Base-by-base conservation (phyloP, 2,888 invertebrate genomes). In the Leptarthrus brevirostris region DNA sequence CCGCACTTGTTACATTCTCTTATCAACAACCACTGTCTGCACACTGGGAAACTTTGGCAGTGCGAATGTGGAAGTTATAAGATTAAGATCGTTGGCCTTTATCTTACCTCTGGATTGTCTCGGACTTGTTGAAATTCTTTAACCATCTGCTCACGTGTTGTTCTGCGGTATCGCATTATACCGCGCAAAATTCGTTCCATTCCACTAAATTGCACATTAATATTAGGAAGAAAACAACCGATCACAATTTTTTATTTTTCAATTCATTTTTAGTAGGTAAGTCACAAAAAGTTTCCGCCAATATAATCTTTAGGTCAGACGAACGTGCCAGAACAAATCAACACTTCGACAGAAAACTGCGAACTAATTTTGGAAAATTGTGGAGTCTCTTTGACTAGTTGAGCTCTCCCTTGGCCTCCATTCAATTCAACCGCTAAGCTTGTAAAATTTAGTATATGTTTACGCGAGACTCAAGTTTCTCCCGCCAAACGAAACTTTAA, bases 161-260 rank as follows among this genome's bases (percentile, higher is more conserved):
- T 90, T 76, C 91, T 89, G 75, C 96, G 89, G 84, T 96, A 97
- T 81, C 92, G 90, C 91, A 97, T 94, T 72, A 97, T 93, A 69
- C 97, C 97, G 82, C 92, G 90, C 78, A 97, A 86, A 83, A 97
- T 93, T 85, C 93, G 90, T 81, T 96, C 94, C 94, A 96, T 95
- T 22, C 16, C 49, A 34, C 58, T 58, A 36, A 40, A 40, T 3
- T 6, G 1, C 40, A 40, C 40, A n/a, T 12, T 12, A 40, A 6
- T 6, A 12, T 40, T 12, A 40, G 0, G 12, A 6, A 40, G 12
- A 40, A 40, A 12, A 40, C n/a, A 1, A 12, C 6, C 4, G n/a
- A 40, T 12, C 12, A n/a, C 12, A 40, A 40, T 12, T 40, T 40
- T 40, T 40, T 12, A 12, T 40, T 40, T 40, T 3, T 40, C n/a